Conservation (phyloP, 2,888 invertebrate genomes). For the Venusia cambrica region DNA sequence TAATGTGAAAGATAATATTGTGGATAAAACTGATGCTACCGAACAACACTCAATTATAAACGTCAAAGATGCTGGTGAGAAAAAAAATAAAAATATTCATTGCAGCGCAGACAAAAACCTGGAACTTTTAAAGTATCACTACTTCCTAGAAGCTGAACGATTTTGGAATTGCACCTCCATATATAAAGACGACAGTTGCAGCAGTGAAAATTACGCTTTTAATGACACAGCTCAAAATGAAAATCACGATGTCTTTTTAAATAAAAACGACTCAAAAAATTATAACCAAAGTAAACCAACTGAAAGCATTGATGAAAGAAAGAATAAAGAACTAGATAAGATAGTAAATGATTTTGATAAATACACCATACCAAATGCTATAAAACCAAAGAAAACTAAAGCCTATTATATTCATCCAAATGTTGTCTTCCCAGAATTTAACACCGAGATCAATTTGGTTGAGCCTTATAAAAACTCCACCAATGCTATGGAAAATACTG, state of each 20-base stretch:
- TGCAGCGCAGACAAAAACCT: neutral
- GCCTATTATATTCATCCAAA: constrained; percentile 2
- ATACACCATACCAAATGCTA: constrained; percentile 7
- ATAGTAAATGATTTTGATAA: constrained; percentile 7
- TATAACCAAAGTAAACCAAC: neutral
- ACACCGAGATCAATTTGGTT: neutral
- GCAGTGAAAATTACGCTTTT: neutral
- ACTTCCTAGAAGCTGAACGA: constrained; percentile 13
- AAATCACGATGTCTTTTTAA: neutral
- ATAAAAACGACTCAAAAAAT: neutral
- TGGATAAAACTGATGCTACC: neutral
- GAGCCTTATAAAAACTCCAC: too few species aligned
- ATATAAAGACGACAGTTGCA: neutral
- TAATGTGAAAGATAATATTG: constrained; percentile 2
- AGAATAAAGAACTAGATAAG: constrained; percentile 6
- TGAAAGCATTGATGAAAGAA: neutral
- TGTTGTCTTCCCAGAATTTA: neutral
- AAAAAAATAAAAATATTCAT: constrained; percentile 6
- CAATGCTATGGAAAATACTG: neutral
- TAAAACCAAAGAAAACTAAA: constrained; percentile 1
- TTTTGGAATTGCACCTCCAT: constrained; percentile 10
- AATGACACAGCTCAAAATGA: too few species aligned
- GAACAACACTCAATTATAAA: neutral
- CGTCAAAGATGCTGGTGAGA: constrained; percentile 1
- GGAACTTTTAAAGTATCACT: constrained; percentile 12